phyloP scores from a whole-genome alignment of 2,113 vertebrate genomes.

The Oryzias melastigma region DNA sequence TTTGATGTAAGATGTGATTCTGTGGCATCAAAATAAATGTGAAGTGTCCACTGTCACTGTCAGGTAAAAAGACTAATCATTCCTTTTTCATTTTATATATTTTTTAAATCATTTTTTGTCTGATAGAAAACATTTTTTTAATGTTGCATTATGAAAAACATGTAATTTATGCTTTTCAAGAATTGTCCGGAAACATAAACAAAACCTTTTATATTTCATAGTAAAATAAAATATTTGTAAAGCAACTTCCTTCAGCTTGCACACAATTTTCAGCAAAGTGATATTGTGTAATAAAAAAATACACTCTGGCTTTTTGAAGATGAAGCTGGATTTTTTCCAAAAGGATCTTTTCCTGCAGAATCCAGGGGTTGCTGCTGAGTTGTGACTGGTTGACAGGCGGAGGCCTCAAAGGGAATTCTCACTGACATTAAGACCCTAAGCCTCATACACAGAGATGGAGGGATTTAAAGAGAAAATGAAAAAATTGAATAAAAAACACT shows the following conservation, averaged over 20 bases:
- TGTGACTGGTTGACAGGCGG: slow-evolving; percentile 56
- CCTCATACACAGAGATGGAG: slow-evolving; percentile 45
- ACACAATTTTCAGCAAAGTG: slow-evolving; percentile 7
- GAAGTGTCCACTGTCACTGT: slow-evolving; percentile 45
- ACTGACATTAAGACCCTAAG: slow-evolving; percentile 70
- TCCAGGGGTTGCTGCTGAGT: slow-evolving; percentile 52
- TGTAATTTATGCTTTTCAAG: slow-evolving; percentile 8
- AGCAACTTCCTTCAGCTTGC: not conserved
- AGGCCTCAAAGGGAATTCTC: slow-evolving; percentile 63
- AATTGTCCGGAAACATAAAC: not conserved
- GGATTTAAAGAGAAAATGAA: slow-evolving; percentile 58
- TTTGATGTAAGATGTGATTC: too few species aligned
- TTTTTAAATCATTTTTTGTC: too few species aligned
- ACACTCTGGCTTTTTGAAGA: not conserved
- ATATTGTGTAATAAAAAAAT: not conserved
- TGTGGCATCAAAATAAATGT: too few species aligned
- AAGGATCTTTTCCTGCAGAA: slow-evolving; percentile 50
- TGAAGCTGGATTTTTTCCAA: slow-evolving; percentile 32
- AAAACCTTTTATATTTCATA: too few species aligned
- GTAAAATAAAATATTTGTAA: not conserved
- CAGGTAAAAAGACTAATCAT: slow-evolving; percentile 32
- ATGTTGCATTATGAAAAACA: slow-evolving; percentile 44
- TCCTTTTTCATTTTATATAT: too few species aligned
- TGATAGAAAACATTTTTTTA: slow-evolving; percentile 31
- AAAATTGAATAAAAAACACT: slow-evolving; percentile 34